Evolutionary conservation across 2,797 vertebrate genomes (phyloP).

Genomic region (Pipistrellus pygmaeus): DNA sequence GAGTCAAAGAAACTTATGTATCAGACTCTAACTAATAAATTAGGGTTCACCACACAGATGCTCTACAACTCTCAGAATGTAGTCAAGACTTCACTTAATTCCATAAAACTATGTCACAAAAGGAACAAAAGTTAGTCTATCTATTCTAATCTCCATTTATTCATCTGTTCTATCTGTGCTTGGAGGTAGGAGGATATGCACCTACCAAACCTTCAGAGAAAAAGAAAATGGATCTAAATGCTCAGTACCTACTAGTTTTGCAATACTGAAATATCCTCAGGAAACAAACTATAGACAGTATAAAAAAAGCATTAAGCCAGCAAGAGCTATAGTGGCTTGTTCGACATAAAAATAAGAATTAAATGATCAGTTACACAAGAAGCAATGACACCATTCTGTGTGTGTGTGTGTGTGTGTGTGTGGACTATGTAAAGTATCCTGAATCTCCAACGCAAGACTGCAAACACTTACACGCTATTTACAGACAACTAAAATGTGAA

Average conservation of each 20-base stretch:
- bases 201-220: background rate
- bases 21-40: background rate
- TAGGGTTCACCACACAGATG: background rate
- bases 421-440: background rate
- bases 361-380: constrained; percentile 16
- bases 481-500: constrained; percentile 75
- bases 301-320: background rate
- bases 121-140: background rate
- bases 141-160: background rate
- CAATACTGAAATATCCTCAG: background rate
- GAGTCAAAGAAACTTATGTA: background rate
- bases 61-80: background rate
- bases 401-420: background rate
- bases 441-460: background rate
- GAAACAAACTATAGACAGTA: background rate
- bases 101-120: background rate
- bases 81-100: background rate
- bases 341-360: constrained; percentile 28
- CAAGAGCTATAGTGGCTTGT: background rate
- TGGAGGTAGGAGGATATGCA: background rate
- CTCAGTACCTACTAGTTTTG: background rate
- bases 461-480: constrained; percentile 62
- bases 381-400: background rate
- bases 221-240: constrained; percentile 5
- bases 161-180: background rate